Evolutionary conservation across 1,140 invertebrate genomes (phyloP).

Genomic region (Lordiphosa clarofinis): DNA sequence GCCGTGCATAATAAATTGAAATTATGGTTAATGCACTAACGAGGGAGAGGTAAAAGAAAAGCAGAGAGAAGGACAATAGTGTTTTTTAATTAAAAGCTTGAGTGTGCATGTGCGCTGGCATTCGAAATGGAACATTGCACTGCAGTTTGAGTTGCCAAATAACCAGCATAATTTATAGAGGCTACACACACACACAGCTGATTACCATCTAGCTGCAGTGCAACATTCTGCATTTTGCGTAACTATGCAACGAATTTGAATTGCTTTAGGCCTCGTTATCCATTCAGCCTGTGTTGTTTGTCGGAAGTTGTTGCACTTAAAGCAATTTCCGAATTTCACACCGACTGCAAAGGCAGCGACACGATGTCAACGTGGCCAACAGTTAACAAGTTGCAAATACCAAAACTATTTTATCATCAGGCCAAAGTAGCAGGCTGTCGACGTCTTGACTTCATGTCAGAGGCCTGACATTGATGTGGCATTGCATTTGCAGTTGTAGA

Average conservation of each 20-base stretch:
- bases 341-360: conserved; percentile 10
- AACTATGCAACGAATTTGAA: conserved; percentile 25
- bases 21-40: conserved; percentile 43
- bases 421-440: conserved; percentile 15
- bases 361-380: conserved; percentile 23
- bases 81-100: conserved; percentile 34
- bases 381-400: conserved; percentile 29
- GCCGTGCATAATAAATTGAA: conserved; percentile 47
- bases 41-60: conserved; percentile 1
- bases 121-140: conserved; percentile 37
- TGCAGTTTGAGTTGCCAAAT: conserved; percentile 38
- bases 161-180: conserved; percentile 52
- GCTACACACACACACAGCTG: conserved; percentile 1
- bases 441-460: conserved; percentile 20
- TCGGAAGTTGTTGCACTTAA: conserved; percentile 33
- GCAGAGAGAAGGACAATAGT: conserved; percentile 3
- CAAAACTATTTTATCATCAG: conserved; percentile 7
- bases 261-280: conserved; percentile 8
- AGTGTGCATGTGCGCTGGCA: not conserved
- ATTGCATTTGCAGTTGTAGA: conserved; percentile 8
- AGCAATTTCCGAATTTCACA: conserved; percentile 36
- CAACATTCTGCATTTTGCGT: conserved; percentile 18
- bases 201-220: conserved; percentile 18
- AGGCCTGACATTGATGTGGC: conserved; percentile 26
- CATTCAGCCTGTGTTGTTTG: conserved; percentile 21